Conservation (phyloP, 1,140 invertebrate genomes). For the Subanguina moxae region DNA sequence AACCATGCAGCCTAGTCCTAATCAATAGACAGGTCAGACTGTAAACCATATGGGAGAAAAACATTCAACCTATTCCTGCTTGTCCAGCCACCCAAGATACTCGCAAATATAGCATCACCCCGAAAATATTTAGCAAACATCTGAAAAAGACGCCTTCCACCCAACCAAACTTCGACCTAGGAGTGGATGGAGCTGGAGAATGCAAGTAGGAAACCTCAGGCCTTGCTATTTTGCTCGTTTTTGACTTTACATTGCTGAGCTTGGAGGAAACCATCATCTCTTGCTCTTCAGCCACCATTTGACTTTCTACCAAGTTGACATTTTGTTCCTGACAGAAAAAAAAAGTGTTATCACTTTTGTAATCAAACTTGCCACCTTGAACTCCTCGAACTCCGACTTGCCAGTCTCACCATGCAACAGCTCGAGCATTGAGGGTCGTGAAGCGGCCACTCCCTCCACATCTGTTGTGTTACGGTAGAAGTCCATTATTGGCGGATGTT, state of each 20-base stretch:
- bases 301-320: constrained; percentile 7
- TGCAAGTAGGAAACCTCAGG: not conserved
- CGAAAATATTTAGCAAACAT: constrained; percentile 73
- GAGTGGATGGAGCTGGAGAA: constrained; percentile 4
- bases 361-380: not conserved
- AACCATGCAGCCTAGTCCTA: constrained; percentile 65
- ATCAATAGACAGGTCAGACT: constrained; percentile 19
- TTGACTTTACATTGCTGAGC: not conserved
- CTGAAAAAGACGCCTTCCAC: constrained; percentile 59
- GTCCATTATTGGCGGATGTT: constrained; percentile 57
- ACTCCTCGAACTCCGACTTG: not conserved
- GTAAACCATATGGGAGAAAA: constrained; percentile 2
- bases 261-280: not conserved
- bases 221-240: not conserved
- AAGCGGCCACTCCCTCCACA: constrained; percentile 19
- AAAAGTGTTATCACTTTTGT: not conserved
- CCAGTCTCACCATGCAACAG: constrained; percentile 46
- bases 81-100: constrained; percentile 68
- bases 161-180: constrained; percentile 56
- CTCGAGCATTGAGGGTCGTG: constrained; percentile 53
- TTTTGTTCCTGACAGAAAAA: constrained; percentile 1
- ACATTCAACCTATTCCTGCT: constrained; percentile 67
- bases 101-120: constrained; percentile 68
- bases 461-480: constrained; percentile 55
- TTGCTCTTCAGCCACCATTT: constrained; percentile 11